Conservation (phyloP, 35 echinoderm and acorn worm species). For the Heliocidaris tuberculata region DNA sequence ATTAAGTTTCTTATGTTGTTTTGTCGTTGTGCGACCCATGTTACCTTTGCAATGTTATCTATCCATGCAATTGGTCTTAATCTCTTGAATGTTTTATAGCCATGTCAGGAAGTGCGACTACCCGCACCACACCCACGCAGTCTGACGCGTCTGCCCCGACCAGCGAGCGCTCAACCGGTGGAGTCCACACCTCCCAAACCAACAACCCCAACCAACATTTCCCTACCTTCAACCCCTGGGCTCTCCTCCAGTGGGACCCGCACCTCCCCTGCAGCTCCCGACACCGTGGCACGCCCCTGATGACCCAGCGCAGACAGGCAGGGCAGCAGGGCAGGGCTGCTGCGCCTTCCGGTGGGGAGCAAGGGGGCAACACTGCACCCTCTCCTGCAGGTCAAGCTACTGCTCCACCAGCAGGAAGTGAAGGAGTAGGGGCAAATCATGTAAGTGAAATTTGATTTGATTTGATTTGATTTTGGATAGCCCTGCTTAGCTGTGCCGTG, state of each 20-base stretch:
- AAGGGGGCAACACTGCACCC: not conserved
- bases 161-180: constrained; percentile 38
- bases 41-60: no score
- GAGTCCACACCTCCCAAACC: not conserved
- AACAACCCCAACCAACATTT: constrained; percentile 43
- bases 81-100: not conserved
- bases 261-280: constrained; percentile 84
- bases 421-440: not conserved
- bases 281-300: constrained; percentile 57
- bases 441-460: not conserved
- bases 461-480: no score
- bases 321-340: constrained; percentile 16
- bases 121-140: constrained; percentile 23
- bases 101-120: constrained; percentile 9
- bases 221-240: constrained; percentile 56
- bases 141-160: constrained; percentile 29
- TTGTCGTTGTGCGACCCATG: no score
- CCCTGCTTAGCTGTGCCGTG: no score
- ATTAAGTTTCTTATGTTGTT: no score
- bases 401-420: not conserved
- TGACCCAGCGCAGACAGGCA: constrained; percentile 31
- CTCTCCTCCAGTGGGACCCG: constrained; percentile 73
- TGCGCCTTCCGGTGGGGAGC: not conserved
- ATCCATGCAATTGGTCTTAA: no score
- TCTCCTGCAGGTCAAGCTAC: not conserved